Percentiles rank a stretch among this genome's conserved stretches.
Evolutionary conservation across 2,888 invertebrate species (phyloP).

Genomic region (Alcis repandata): DNA sequence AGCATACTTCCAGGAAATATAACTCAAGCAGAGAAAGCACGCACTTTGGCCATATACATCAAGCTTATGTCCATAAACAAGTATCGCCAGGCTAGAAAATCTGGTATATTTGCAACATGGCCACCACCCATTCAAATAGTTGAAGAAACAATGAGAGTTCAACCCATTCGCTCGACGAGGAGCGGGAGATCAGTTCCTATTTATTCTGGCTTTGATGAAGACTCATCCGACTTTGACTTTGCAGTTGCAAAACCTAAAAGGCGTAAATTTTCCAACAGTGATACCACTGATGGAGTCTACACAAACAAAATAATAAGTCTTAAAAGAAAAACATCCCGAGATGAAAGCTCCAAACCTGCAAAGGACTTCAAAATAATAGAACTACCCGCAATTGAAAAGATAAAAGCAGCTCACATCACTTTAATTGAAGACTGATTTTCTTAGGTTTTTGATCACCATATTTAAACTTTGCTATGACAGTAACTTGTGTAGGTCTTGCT

Average conservation of each 20-base stretch:
- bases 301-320: conserved; percentile 73
- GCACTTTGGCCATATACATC: conserved; percentile 76
- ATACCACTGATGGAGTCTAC: conserved; percentile 64
- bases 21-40: conserved; percentile 75
- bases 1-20: conserved; percentile 71
- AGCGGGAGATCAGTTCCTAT: conserved; percentile 78
- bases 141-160: conserved; percentile 72
- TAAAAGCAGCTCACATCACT: conserved; percentile 61
- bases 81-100: conserved; percentile 75
- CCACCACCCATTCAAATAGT: conserved; percentile 79
- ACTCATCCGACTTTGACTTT: conserved; percentile 78
- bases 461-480: background rate
- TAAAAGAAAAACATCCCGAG: conserved; percentile 75
- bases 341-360: conserved; percentile 66
- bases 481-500: conserved; percentile 1
- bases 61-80: conserved; percentile 79
- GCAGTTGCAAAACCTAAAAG: conserved; percentile 74
- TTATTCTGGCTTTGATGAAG: conserved; percentile 80
- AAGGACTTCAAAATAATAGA: conserved; percentile 67
- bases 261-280: conserved; percentile 72
- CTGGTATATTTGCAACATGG: conserved; percentile 72
- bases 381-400: conserved; percentile 57
- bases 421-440: conserved; percentile 68
- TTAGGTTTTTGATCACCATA: conserved; percentile 29
- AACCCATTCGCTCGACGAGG: conserved; percentile 75